Percentiles rank a stretch among this genome's conserved stretches.
phyloP scores from a whole-genome alignment of 2,888 invertebrate species.

The Osmoderma eremita region DNA sequence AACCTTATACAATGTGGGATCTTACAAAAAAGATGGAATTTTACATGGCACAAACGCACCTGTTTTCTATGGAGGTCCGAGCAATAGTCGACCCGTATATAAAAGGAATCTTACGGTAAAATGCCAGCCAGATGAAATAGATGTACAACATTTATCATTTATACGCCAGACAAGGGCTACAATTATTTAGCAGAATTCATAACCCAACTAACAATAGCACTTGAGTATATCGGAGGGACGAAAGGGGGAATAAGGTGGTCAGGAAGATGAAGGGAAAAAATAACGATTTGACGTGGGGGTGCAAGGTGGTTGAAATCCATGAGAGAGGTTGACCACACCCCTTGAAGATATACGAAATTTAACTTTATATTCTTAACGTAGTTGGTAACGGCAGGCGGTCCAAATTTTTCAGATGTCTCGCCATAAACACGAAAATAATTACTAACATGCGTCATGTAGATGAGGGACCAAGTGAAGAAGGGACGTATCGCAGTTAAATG shows the following conservation, averaged over 20 bases:
- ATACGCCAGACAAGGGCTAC: constrained; percentile 48
- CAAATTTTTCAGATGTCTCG: constrained; percentile 43
- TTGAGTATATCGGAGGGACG: constrained; percentile 26
- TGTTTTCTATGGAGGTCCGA: constrained; percentile 39
- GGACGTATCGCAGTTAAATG: constrained; percentile 31
- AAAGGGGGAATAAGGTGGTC: constrained; percentile 28
- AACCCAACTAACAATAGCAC: constrained; percentile 43
- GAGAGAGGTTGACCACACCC: constrained; percentile 54
- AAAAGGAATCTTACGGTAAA: constrained; percentile 33
- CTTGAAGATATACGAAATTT: constrained; percentile 52
- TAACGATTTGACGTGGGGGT: constrained; percentile 49
- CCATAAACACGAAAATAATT: constrained; percentile 40
- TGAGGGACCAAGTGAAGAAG: constrained; percentile 27
- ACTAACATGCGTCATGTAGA: constrained; percentile 34
- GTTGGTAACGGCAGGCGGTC: constrained; percentile 54
- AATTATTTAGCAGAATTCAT: constrained; percentile 58
- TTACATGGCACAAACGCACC: constrained; percentile 38
- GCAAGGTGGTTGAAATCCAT: constrained; percentile 60
- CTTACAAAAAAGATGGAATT: constrained; percentile 21
- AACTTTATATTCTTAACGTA: constrained; percentile 56
- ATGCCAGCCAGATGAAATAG: constrained; percentile 39
- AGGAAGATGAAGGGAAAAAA: constrained; percentile 33
- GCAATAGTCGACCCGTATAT: constrained; percentile 11
- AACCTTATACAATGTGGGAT: constrained; percentile 15
- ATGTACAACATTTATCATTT: constrained; percentile 49